phyloP scores from a whole-genome alignment of 2,113 vertebrate species.

The Chelonoidis abingdonii region DNA sequence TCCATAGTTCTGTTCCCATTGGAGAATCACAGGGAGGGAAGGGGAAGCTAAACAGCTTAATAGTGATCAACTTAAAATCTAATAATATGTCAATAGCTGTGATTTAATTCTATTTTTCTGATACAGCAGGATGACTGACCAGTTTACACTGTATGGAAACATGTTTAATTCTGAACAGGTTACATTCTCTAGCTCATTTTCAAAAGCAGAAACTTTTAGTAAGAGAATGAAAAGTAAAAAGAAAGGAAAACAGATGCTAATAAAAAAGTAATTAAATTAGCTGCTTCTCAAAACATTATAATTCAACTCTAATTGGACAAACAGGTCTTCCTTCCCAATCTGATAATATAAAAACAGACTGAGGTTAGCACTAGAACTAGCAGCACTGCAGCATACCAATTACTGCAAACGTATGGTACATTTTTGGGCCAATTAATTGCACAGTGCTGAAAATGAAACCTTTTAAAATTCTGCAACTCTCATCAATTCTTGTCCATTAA shows the following conservation, averaged over 20 bases:
- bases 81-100: background rate
- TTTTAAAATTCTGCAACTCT: slow-evolving; percentile 52
- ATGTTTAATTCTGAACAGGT: background rate
- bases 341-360: slow-evolving; percentile 38
- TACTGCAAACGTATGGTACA: slow-evolving; percentile 16
- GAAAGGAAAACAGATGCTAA: slow-evolving; percentile 5
- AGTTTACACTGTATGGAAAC: background rate
- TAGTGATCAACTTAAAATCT: background rate
- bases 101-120: background rate
- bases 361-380: background rate
- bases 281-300: slow-evolving; percentile 61
- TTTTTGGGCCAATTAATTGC: slow-evolving; percentile 75
- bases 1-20: background rate
- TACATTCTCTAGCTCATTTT: slow-evolving; percentile 6
- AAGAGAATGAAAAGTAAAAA: background rate
- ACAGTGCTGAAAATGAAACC: slow-evolving; percentile 55
- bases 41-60: background rate
- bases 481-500: slow-evolving; percentile 58
- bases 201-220: background rate
- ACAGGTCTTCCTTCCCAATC: slow-evolving; percentile 28
- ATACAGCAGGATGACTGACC: background rate
- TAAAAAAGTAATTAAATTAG: slow-evolving; percentile 65
- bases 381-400: slow-evolving; percentile 47
- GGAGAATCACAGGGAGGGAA: background rate
- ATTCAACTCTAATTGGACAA: slow-evolving; percentile 71